Base-by-base conservation (phyloP, 2,113 vertebrate genomes). In the Cygnus atratus region DNA sequence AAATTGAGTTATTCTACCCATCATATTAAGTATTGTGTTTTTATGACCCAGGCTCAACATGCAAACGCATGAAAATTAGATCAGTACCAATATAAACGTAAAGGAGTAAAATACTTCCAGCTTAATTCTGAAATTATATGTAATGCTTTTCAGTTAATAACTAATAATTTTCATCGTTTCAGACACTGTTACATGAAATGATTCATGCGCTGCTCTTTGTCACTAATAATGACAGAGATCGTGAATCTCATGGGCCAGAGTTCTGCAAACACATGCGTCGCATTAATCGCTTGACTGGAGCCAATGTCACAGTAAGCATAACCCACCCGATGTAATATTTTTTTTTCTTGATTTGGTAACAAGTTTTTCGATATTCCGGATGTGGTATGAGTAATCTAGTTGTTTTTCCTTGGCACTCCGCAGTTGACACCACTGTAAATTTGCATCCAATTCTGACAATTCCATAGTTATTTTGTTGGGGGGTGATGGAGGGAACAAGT, bases 111-210 rank as follows among this genome's bases (percentile, higher is more conserved):
- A 61, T 62, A 39, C 13, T 68, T 46, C 8, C 10, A 68, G 62
- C 28, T 62, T 43, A 37, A 44, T 57, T 11, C 29, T 55, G 31
- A 84, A 93, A 73, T 14, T 50, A 5, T 33, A 7, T 14, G 7
- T 41, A 37, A 1, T 54, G 22, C 35, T 33, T 71, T 83, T 68
- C 35, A 29, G 14, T 57, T 55, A 52, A 35, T 19, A 35, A 11
- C 19, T 57, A 5, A 33, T 66, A 63, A 52, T 81, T 70, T 46
- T 39, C 26, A 21, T 92, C 4, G 0, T 98, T 98, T 94, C 96
- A 99, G 99, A 99, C 99, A 0, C 98, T 99, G 54, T 96, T 99
- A 86, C 99, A 99, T 43, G 99, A 99, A 97, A 99, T 99, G 99
- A 99, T 99, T 88, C 99, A 99, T 20, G 99, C 99, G 3, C 98